These are phyloP conservation scores for Helostoma temminkii DNA, from an alignment of 2,797 vertebrate species.

Conservation along the genomic window DNA sequence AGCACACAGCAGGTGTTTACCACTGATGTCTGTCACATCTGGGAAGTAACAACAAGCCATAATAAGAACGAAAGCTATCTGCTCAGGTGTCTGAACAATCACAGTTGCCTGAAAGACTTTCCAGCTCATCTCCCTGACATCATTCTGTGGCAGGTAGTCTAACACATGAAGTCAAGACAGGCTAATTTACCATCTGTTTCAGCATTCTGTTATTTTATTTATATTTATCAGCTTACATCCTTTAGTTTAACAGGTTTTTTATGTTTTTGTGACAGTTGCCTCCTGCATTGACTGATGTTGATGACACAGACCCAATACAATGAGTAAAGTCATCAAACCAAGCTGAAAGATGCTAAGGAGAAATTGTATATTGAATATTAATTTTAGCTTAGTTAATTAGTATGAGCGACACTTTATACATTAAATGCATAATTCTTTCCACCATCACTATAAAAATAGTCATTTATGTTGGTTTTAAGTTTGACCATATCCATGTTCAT, in stretches of 20 bases:
- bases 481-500: neutral
- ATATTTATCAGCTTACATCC: slow-evolving; percentile 19
- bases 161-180: slow-evolving; percentile 1
- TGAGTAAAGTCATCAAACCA: no score
- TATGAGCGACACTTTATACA: no score
- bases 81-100: slow-evolving; percentile 46
- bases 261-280: no score
- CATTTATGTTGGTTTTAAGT: no score
- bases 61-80: slow-evolving; percentile 64
- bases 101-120: slow-evolving; percentile 9
- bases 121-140: slow-evolving; percentile 23
- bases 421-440: no score
- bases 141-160: neutral
- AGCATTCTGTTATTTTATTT: slow-evolving; percentile 2
- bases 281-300: no score
- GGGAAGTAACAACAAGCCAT: slow-evolving; percentile 53
- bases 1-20: slow-evolving; percentile 46
- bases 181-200: slow-evolving; percentile 17
- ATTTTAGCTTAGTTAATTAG: no score
- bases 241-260: neutral
- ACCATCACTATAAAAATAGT: no score
- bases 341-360: no score
- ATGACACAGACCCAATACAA: no score
- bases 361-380: no score
- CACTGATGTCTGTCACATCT: slow-evolving; percentile 57